Conservation (phyloP, 2,888 invertebrate genomes). For the Drosophila pseudotalamancana region DNA sequence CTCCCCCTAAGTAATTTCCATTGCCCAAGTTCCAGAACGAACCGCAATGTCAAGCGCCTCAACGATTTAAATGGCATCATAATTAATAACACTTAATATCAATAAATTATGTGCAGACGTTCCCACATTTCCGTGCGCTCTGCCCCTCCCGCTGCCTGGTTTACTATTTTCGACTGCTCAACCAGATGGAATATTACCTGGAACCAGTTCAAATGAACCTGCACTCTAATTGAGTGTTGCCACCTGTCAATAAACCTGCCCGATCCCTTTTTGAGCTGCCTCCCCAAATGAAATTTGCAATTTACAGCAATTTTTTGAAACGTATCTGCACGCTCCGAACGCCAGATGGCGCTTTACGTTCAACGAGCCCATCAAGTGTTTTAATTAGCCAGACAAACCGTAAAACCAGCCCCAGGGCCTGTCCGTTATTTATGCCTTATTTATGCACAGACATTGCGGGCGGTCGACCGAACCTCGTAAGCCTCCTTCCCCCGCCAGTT, state of each 20-base stretch:
- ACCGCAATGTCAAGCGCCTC: conserved; percentile 27
- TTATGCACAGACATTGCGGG: conserved; percentile 73
- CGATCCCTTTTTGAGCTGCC: neutral
- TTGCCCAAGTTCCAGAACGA: neutral
- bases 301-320: conserved; percentile 47
- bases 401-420: conserved; percentile 40
- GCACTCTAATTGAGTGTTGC: conserved; percentile 6
- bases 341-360: conserved; percentile 43
- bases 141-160: neutral
- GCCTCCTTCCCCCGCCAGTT: neutral
- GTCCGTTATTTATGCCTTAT: conserved; percentile 77
- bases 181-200: neutral
- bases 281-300: conserved; percentile 60
- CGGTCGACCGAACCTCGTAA: conserved; percentile 1
- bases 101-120: conserved; percentile 66
- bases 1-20: no score
- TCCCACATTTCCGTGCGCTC: neutral
- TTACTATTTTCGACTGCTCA: neutral
- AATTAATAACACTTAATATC: conserved; percentile 76
- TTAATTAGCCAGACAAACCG: conserved; percentile 60
- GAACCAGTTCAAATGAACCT: conserved; percentile 8
- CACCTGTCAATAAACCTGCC: conserved; percentile 46
- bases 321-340: conserved; percentile 24
- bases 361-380: conserved; percentile 70
- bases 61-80: conserved; percentile 50